Percentiles rank a stretch among this genome's conserved stretches.
phyloP scores from a whole-genome alignment of 92 coral and sea anemone species.

The Blastomussa wellsi region DNA sequence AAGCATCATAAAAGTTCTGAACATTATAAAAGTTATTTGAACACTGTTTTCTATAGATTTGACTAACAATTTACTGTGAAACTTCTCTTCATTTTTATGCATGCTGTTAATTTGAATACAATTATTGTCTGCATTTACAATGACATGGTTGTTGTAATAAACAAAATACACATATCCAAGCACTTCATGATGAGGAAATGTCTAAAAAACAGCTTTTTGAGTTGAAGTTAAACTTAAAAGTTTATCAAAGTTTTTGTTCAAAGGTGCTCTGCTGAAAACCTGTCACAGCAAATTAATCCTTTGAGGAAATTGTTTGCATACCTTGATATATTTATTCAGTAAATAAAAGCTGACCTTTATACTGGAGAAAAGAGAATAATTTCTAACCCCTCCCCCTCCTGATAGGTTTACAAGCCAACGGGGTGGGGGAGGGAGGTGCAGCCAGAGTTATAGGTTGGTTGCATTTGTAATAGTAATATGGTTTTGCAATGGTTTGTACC shows the following conservation, averaged over 20 bases:
- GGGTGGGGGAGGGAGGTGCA: no score
- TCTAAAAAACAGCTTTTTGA: background rate
- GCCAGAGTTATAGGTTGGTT: no score
- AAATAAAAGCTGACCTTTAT: constrained; percentile 4
- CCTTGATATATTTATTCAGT: background rate
- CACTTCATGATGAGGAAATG: background rate
- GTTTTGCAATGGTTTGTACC: no score
- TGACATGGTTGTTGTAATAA: background rate
- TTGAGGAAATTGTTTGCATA: background rate
- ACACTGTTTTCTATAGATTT: background rate
- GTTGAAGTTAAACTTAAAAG: background rate
- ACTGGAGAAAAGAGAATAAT: background rate
- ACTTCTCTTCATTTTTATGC: background rate
- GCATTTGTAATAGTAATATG: no score
- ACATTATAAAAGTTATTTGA: background rate
- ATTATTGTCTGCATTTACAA: background rate
- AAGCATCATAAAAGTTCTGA: no score
- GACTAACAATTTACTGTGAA: background rate
- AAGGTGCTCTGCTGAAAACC: background rate
- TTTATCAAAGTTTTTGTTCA: background rate
- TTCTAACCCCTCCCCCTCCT: background rate
- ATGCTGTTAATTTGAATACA: background rate
- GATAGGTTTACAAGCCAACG: no score
- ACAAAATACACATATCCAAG: background rate
- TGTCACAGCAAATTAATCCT: background rate